Conservation (phyloP, 2,113 vertebrate species). For the Lasiurus cinereus region DNA sequence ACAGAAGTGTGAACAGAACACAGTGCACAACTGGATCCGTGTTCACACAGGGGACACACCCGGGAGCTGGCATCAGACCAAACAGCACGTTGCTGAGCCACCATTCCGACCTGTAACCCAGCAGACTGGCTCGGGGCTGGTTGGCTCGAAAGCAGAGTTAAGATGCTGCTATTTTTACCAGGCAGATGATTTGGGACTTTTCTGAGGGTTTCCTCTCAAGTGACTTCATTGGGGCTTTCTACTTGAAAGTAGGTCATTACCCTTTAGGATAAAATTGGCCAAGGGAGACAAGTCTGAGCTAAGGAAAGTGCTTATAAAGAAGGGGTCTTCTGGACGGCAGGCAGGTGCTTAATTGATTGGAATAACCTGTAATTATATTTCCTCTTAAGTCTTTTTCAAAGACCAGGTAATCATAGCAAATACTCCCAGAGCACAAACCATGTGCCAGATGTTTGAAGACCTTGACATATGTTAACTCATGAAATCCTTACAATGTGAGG, state of each 20-base stretch:
- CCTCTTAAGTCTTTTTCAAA: slow-evolving; percentile 56
- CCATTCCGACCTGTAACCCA: neutral
- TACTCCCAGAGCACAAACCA: neutral
- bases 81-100: neutral
- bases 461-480: neutral
- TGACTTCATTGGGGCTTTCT: slow-evolving; percentile 49
- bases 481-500: neutral
- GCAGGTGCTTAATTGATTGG: slow-evolving; percentile 40
- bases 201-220: slow-evolving; percentile 34
- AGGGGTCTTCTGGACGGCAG: slow-evolving; percentile 24
- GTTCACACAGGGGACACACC: neutral
- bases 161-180: neutral
- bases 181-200: slow-evolving; percentile 39
- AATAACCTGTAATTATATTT: slow-evolving; percentile 65
- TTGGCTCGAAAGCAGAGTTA: neutral
- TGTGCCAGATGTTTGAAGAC: neutral
- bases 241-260: slow-evolving; percentile 34
- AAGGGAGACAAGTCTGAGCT: slow-evolving; percentile 56
- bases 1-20: neutral
- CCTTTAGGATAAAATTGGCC: slow-evolving; percentile 63
- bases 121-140: neutral
- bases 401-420: neutral
- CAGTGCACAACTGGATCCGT: neutral
- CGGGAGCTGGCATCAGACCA: fast-evolving
- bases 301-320: slow-evolving; percentile 37